Evolutionary conservation across 2,888 invertebrate species (phyloP).

Genomic region (Augiades crinisus): DNA sequence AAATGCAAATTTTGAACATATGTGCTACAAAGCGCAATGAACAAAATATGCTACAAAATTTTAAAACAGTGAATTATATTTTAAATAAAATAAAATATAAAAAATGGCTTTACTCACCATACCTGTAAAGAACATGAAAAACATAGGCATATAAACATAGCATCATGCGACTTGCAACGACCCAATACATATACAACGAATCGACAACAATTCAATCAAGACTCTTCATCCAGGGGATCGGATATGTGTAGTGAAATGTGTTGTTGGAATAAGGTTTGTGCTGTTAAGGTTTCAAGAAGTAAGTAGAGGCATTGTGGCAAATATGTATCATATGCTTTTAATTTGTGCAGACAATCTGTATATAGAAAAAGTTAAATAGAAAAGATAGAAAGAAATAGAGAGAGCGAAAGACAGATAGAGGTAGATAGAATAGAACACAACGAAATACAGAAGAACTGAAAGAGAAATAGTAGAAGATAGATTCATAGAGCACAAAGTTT

Average conservation of each 20-base stretch:
- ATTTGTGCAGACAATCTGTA: conserved; percentile 20
- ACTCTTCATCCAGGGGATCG: conserved; percentile 27
- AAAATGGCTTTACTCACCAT: conserved; percentile 10
- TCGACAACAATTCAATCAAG: conserved; percentile 36
- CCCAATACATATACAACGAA: conserved; percentile 28
- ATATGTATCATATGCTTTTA: conserved; percentile 19
- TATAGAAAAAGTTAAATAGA: conserved; percentile 13
- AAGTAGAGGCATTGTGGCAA: conserved; percentile 20
- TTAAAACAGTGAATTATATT: background rate
- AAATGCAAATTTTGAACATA: too few species aligned
- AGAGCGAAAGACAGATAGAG: conserved; percentile 16
- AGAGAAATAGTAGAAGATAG: conserved; percentile 27
- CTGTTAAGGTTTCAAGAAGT: conserved; percentile 18
- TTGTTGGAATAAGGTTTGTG: conserved; percentile 22
- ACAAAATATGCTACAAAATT: background rate
- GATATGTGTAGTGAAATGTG: conserved; percentile 23
- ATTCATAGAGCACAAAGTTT: conserved; percentile 27
- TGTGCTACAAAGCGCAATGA: background rate
- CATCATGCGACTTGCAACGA: conserved; percentile 62
- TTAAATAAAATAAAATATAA: background rate
- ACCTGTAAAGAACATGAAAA: conserved; percentile 38
- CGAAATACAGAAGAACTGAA: conserved; percentile 27
- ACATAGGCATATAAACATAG: conserved; percentile 46
- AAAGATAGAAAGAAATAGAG: conserved; percentile 3
- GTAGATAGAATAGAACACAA: conserved; percentile 21